Base-by-base conservation (phyloP, 2,888 invertebrate genomes). In the Mechanitis messenoides region DNA sequence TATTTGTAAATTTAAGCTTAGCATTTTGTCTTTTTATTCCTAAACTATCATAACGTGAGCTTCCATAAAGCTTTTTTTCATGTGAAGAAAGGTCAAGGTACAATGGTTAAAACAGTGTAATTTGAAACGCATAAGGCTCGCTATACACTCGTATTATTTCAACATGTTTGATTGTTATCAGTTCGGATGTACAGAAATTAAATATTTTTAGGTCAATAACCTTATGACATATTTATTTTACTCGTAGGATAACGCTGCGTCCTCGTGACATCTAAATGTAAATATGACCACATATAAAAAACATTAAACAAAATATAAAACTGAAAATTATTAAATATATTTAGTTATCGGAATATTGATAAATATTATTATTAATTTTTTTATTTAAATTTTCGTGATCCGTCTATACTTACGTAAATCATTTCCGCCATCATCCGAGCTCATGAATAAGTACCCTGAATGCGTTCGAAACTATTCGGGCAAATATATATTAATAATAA, bases 201-300 rank as follows among this genome's bases (percentile, higher is more conserved):
- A n/a, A 42, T 9, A 20, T 56, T 33, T 50, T 59, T 33, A n/a
- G 65, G 61, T 66, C 63, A 53, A 45, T 59, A 33, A 61, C 61
- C 61, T 59, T 61, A 59, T 50, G 50, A 50, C 42, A 50, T 50
- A 11, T 31, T 50, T 31, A 50, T 50, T 47, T 31, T 50, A 31
- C 50, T 50, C 31, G 9, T 42, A 31, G 7, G 9, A 50, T 50
- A 50, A 50, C 50, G 50, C 31, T 50, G 31, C 31, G 31, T 50
- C 7, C 31, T 50, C 31, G n/a, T 50, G 50, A 50, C 50, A 50
- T 42, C 2, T 35, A 2, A 35, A 35, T 42, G 31, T 50, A 50
- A 50, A 50, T 11, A n/a, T 31, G 4, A 3, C n/a, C 47, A 31
- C 50, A 31, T 50, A 31, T 50, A 31, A 50, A 20, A n/a, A 20